Base-by-base conservation (phyloP, 2,888 invertebrate genomes). In the Nasonia oneida region DNA sequence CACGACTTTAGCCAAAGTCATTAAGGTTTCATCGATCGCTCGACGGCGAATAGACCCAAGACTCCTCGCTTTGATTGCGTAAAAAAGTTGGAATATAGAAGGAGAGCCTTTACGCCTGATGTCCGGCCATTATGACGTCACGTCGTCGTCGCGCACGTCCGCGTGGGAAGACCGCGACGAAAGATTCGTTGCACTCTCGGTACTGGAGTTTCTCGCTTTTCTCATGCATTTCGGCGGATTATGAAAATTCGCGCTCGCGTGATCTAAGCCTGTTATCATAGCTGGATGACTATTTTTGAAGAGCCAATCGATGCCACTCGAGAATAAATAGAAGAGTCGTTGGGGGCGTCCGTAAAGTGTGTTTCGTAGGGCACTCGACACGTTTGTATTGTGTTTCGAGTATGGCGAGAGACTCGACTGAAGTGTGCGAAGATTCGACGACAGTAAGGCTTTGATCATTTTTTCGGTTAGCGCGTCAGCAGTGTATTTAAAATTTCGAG, bases 21-120 rank as follows among this genome's bases (percentile, higher is more conserved):
- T 83, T 78, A 78, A 73, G 23, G 78, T 74, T 64, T 64, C 64
- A 83, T 83, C 83, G 83, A 83, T 83, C 83, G 78, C 39, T 12
- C 73, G 39, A 0, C 73, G 61, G 29, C 23, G 23, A 67, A 37
- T 76, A 50, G 74, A 3, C n/a, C 14, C 39, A 23, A 47, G 57
- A 61, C 18, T 61, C 18, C n/a, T 61, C n/a, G n/a, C 6, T n/a
- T 47, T 14, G 73, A 67, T 76, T 75, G 82, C 75, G 75, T 82
- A 71, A 64, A 81, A 67, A 33, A 67, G 6, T 10, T 0, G 67
- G 3, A 67, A 67, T n/a, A n/a, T 57, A n/a, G 47, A 47, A 33
- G 33, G 33, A 74, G 74, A 74, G 74, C 74, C 61, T 64, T 29
- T 61, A n/a, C n/a, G 5, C 42, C 12, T 53, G 81, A 47, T 61